A percentile compares a stretch with the other conserved stretches of the same genome.
These are phyloP conservation scores for Myotis yumanensis DNA, from an alignment of 2,113 vertebrate genomes.

Conservation along the genomic window DNA sequence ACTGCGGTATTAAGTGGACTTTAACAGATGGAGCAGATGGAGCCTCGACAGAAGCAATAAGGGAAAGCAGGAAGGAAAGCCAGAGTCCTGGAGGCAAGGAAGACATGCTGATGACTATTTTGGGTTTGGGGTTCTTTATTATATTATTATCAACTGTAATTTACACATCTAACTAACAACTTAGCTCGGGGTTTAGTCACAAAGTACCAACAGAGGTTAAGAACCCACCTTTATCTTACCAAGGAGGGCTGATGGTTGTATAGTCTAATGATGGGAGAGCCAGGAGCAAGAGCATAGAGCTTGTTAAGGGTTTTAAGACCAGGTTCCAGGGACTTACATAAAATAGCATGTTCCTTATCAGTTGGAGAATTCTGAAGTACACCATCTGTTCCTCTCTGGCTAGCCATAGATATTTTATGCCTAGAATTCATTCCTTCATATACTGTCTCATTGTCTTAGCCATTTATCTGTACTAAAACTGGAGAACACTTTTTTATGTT, in stretches of 20 bases:
- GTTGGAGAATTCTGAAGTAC: slow-evolving; percentile 68
- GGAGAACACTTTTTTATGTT: slow-evolving; percentile 41
- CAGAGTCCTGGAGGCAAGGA: slow-evolving; percentile 66
- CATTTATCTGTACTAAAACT: slow-evolving; percentile 40
- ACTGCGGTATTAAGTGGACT: slow-evolving; percentile 56
- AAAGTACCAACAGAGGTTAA: slow-evolving; percentile 18
- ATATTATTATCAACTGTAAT: slow-evolving; percentile 52
- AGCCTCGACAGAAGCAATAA: slow-evolving; percentile 57
- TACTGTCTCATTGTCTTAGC: neutral
- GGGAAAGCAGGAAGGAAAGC: slow-evolving; percentile 55
- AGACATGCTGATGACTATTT: slow-evolving; percentile 59
- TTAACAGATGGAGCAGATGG: slow-evolving; percentile 80
- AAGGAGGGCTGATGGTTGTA: slow-evolving; percentile 46
- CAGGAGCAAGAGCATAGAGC: slow-evolving; percentile 53
- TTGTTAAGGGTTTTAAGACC: slow-evolving; percentile 55
- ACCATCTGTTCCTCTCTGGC: slow-evolving; percentile 75
- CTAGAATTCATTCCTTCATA: slow-evolving; percentile 59
- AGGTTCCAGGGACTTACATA: slow-evolving; percentile 67
- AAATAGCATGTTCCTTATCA: slow-evolving; percentile 61
- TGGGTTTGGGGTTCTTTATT: slow-evolving; percentile 57
- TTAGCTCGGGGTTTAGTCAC: slow-evolving; percentile 3
- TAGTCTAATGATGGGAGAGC: slow-evolving; percentile 56
- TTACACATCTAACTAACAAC: slow-evolving; percentile 44
- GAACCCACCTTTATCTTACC: neutral
- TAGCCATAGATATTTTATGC: slow-evolving; percentile 60